Evolutionary conservation across 92 coral and sea anemone genomes (phyloP).

Genomic region (Zoanthus sociatus): DNA sequence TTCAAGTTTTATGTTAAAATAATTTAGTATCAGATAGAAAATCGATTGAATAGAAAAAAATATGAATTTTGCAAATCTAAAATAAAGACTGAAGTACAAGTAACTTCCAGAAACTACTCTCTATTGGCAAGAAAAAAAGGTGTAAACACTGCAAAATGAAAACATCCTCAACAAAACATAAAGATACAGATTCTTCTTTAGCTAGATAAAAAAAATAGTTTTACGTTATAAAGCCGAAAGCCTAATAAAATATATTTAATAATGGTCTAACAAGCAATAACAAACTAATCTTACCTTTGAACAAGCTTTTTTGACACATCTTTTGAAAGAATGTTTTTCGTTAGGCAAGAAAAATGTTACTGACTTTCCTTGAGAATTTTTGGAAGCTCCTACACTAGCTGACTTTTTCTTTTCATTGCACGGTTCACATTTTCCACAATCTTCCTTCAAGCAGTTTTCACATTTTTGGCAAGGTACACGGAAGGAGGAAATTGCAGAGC

Average conservation of each 20-base stretch:
- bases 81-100: too few relatives aligned
- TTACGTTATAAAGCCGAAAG: neutral
- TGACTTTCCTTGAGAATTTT: conserved; percentile 7
- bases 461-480: conserved; percentile 41
- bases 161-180: too few relatives aligned
- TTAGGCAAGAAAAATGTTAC: neutral
- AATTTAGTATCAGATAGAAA: too few relatives aligned
- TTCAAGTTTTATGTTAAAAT: too few relatives aligned
- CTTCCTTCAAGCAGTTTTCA: conserved; percentile 26
- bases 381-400: neutral
- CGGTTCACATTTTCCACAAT: conserved; percentile 37
- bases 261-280: neutral
- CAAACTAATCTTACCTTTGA: neutral
- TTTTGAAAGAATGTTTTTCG: conserved; percentile 4
- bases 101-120: too few relatives aligned
- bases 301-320: conserved; percentile 13
- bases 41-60: too few relatives aligned
- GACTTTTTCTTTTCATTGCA: conserved; percentile 36
- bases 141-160: too few relatives aligned
- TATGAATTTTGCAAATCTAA: too few relatives aligned
- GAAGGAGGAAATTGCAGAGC: neutral
- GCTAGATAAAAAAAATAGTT: too few relatives aligned
- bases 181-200: too few relatives aligned
- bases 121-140: too few relatives aligned
- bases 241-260: neutral